Evolutionary conservation across 1,140 invertebrate genomes (phyloP).

Genomic region (Lethrus apterus): DNA sequence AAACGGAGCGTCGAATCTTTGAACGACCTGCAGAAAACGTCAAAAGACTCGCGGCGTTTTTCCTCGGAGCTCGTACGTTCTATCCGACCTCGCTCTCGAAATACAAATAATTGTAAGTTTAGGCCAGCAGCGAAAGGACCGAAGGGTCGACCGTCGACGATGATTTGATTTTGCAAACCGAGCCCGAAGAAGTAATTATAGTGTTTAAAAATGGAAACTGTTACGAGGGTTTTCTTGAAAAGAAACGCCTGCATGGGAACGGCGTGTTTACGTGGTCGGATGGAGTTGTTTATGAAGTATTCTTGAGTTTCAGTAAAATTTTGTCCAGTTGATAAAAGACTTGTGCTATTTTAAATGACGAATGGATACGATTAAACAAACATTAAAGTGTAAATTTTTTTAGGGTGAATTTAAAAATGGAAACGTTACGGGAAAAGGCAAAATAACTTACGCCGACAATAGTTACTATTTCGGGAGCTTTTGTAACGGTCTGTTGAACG

Average conservation of each 20-base stretch:
- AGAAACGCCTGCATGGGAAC: constrained; percentile 37
- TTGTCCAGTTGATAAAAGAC: not conserved
- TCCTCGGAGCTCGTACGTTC: not conserved
- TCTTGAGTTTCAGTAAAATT: constrained; percentile 6
- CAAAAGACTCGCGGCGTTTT: not conserved
- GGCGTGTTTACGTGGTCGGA: constrained; percentile 48
- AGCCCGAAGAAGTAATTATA: constrained; percentile 16
- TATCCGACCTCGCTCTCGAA: not conserved
- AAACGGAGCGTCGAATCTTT: too few species aligned
- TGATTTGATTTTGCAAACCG: constrained; percentile 1
- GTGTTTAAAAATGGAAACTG: constrained; percentile 30
- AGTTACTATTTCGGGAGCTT: constrained; percentile 52
- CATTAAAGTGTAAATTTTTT: constrained; percentile 9
- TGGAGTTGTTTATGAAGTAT: constrained; percentile 46
- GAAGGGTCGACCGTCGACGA: not conserved
- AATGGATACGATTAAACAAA: not conserved
- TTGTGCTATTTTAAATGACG: not conserved
- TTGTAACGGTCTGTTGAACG: constrained; percentile 46
- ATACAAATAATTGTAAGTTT: not conserved
- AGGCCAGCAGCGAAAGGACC: not conserved
- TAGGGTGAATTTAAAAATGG: constrained; percentile 51
- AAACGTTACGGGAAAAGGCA: constrained; percentile 46
- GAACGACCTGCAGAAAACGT: not conserved
- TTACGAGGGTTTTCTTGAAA: constrained; percentile 25
- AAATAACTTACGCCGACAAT: constrained; percentile 45